A percentile compares a stretch with the other conserved stretches of the same genome.
These are phyloP conservation scores for Psix sp. DNA, from an alignment of 1,140 invertebrate species.

Conservation along the genomic window DNA sequence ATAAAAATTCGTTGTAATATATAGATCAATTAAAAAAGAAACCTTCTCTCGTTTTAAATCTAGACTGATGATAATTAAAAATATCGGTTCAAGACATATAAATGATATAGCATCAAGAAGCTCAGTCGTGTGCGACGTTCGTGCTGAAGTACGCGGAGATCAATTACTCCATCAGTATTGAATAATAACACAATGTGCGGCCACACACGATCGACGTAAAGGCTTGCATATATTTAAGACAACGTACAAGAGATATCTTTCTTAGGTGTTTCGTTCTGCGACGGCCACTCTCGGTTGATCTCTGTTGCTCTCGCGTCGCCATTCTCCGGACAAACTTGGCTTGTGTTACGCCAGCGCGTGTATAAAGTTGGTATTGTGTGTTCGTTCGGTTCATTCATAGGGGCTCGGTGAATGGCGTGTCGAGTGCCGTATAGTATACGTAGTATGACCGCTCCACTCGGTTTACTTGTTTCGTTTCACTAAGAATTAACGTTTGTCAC, in stretches of 20 bases:
- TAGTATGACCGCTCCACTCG: constrained; percentile 48
- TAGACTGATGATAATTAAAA: too few relatives aligned
- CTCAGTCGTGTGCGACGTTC: constrained; percentile 38
- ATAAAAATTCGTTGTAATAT: not conserved
- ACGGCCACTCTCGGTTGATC: constrained; percentile 38
- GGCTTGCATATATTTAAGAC: constrained; percentile 60
- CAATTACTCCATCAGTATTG: constrained; percentile 74
- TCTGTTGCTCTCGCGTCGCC: constrained; percentile 42
- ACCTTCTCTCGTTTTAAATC: too few relatives aligned
- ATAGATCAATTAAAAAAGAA: not conserved
- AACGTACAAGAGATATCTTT: constrained; percentile 54
- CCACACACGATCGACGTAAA: constrained; percentile 58
- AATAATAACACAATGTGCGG: constrained; percentile 69
- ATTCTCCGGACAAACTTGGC: constrained; percentile 32
- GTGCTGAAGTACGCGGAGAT: constrained; percentile 62
- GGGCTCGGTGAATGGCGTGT: constrained; percentile 72
- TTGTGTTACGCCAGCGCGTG: constrained; percentile 59
- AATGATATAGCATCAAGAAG: not conserved
- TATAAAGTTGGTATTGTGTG: constrained; percentile 73
- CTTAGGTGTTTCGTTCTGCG: constrained; percentile 54
- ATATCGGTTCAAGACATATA: too few relatives aligned
- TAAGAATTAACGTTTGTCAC: constrained; percentile 33
- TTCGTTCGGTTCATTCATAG: constrained; percentile 74
- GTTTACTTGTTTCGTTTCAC: constrained; percentile 44
- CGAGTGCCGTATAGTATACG: constrained; percentile 64